Percentiles rank a stretch among this genome's conserved stretches.
Evolutionary conservation across 1,140 invertebrate genomes (phyloP).

Genomic region (Cydia amplana): DNA sequence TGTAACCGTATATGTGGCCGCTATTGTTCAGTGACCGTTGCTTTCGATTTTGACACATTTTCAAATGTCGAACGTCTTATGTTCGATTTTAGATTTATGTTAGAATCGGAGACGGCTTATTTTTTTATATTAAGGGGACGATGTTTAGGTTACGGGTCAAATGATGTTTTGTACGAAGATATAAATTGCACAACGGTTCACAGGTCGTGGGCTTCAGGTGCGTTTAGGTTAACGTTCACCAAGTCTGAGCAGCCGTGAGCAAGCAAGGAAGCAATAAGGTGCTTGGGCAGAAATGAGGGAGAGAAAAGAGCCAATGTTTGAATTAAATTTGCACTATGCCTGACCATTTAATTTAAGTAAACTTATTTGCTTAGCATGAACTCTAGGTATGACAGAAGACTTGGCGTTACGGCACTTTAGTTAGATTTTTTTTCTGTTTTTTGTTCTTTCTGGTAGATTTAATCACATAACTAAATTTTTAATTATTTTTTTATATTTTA

Average conservation of each 20-base stretch:
- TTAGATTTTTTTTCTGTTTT: background rate
- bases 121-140: conserved; percentile 56
- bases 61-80: conserved; percentile 63
- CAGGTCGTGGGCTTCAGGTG: conserved; percentile 60
- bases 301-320: no score
- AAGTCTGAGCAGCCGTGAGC: background rate
- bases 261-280: no score
- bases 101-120: conserved; percentile 51
- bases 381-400: no score
- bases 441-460: no score
- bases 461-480: no score
- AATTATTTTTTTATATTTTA: no score
- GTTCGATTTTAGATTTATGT: conserved; percentile 75
- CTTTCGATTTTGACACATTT: conserved; percentile 71
- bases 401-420: no score
- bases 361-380: no score
- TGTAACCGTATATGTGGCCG: conserved; percentile 54
- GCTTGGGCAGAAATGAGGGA: background rate
- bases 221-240: conserved; percentile 63
- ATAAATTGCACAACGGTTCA: conserved; percentile 65
- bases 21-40: conserved; percentile 65
- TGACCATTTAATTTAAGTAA: no score
- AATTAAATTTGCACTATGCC: no score
- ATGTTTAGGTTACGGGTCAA: conserved; percentile 73
- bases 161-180: conserved; percentile 55